phyloP scores from a whole-genome alignment of 1,140 invertebrate species.

The Rhysida immarginata region DNA sequence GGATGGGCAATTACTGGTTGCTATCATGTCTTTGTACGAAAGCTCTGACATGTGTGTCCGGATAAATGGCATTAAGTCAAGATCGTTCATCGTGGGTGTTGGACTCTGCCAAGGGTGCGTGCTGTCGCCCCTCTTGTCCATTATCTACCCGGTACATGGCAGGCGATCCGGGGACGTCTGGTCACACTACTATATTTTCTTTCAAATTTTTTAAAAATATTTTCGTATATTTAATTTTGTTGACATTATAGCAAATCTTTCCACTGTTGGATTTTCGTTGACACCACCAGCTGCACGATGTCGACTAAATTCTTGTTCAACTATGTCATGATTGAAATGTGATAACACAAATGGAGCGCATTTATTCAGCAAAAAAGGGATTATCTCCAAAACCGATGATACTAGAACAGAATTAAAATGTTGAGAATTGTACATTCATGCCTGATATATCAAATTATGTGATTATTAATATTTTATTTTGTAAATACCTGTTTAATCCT shows the following conservation, averaged over 20 bases:
- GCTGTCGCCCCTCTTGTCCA: no score
- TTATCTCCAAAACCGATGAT: not conserved
- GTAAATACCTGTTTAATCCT: not conserved
- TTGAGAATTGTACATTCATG: not conserved
- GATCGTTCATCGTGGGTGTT: no score
- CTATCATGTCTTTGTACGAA: no score
- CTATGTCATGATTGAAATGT: slow-evolving; percentile 4
- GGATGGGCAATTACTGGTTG: no score
- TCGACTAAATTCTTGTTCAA: slow-evolving; percentile 6
- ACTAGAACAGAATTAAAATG: not conserved
- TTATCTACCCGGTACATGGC: no score
- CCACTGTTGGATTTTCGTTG: slow-evolving; percentile 7
- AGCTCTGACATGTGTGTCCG: no score
- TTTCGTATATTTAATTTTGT: slow-evolving; percentile 5
- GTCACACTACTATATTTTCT: no score
- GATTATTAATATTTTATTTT: not conserved
- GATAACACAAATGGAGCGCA: not conserved
- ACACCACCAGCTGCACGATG: not conserved
- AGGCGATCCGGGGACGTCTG: no score
- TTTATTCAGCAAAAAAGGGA: not conserved
- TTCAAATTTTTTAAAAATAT: no score
- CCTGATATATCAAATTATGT: not conserved
- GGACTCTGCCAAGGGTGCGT: no score
- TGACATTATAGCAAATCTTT: not conserved
- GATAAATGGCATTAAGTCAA: no score